These are phyloP conservation scores for Hemiscyllium ocellatum DNA, from an alignment of 2,113 vertebrate genomes.

Conservation along the genomic window DNA sequence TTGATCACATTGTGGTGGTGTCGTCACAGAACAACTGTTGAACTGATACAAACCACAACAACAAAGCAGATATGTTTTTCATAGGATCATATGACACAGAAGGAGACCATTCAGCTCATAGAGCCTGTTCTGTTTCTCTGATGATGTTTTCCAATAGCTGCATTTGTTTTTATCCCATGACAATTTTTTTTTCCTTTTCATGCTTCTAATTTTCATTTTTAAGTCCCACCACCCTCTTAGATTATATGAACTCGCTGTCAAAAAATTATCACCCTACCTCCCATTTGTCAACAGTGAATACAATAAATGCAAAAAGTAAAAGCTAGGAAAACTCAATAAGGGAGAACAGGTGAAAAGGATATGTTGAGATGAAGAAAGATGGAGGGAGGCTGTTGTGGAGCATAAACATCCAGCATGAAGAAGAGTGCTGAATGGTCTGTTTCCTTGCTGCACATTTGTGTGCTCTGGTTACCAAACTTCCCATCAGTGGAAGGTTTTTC, in stretches of 20 bases:
- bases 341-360: background rate
- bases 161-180: background rate
- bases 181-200: background rate
- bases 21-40: background rate
- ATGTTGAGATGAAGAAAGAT: background rate
- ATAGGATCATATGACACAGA: background rate
- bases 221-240: background rate
- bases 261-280: background rate
- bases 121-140: background rate
- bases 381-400: background rate
- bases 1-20: background rate
- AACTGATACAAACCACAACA: background rate
- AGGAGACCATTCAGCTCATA: background rate
- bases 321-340: background rate
- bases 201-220: background rate
- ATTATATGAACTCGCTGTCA: background rate
- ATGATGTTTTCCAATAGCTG: background rate
- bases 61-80: background rate
- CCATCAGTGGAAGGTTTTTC: background rate
- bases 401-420: background rate
- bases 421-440: background rate
- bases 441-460: background rate
- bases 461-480: background rate
- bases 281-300: background rate
- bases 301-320: background rate